Evolutionary conservation across 2,888 invertebrate genomes (phyloP), one percentile per base, ranked within the genome.

Genomic region (Drosophila prolongata): DNA sequence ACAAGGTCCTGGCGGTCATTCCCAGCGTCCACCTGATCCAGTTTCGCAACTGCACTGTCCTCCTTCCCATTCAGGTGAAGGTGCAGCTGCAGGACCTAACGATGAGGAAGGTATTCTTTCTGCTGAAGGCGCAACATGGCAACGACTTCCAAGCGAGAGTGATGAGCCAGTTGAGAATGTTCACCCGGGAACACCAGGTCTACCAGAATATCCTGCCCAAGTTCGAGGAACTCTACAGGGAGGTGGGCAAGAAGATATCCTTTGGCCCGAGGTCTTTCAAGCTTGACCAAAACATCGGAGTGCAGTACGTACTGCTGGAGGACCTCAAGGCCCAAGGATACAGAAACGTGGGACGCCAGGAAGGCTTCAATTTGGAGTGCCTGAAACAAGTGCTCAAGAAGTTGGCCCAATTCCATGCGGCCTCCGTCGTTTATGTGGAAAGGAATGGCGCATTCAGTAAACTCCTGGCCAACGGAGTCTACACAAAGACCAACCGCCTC

Each of bases 381-480:
- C 67, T 87, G 37, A 73, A 87, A 47, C 61, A 80, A 8, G 88
- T 81, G 6, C 77, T 91, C 4, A 69, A 75, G 16, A 91, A 90
- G 49, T 19, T 91, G 55, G 90, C 91, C 3, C 75, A 91, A 54
- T 90, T 90, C 42, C 91, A 91, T 81, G 91, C 91, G 2, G 89
- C 86, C 4, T 90, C 90, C 0, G 89, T 82, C 8, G 78, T 82
- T 1, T 82, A 78, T 69, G 82, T 84, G 4, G 87, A 90, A 14
- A 75, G 77, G 3, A 78, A 79, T 37, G 84, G 87, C 2, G 76
- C 56, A 50, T 85, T 82, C 40, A 71, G 55, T 53, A 73, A 75
- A 6, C 66, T 82, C 34, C 58, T 77, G 55, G 73, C 79, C 6
- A 71, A 75, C n/a, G 79, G 84, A n/a, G 54, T 87, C 16, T 88